Base-by-base conservation (phyloP, 92 coral and sea anemone genomes). In the Isaurus tuberculatus region DNA sequence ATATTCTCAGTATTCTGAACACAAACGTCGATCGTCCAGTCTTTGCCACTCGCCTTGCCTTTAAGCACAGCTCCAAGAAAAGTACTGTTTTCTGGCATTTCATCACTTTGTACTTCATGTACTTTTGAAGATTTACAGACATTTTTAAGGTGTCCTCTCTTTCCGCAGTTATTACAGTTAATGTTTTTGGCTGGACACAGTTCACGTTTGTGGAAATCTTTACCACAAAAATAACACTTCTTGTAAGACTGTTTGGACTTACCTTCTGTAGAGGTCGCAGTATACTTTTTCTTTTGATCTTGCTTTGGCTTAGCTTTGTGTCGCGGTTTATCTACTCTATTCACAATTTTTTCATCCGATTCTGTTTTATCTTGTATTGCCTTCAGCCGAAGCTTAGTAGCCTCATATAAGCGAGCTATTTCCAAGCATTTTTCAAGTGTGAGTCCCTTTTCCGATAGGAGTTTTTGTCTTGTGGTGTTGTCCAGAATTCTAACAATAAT, bases 161-260 rank as follows among this genome's bases (percentile, higher is more conserved):
- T 72, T 28, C 87, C 81, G 55, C 81, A 83, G 19, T 83, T 72
- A 64, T 60, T 36, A 61, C 87, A 83, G 58, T 14, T 49, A 6
- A 60, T 55, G 68, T 83, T 72, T 57, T 72, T 71, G 51, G 73
- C 87, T 71, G 87, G 87, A 49, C 87, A 72, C 32, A 65, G 75
- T 42, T 71, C 51, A 71, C 81, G 60, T 72, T 37, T 83, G 19
- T 83, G 81, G 42, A 71, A 79, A 25, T 86, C 83, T 86, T 58
- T 66, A 49, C 86, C 86, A 69, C 86, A 86, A 26, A 86, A 79
- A 70, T 79, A 86, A 15, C 89, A 79, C 70, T 86, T 86, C 68
- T 80, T 86, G 37, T 70, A 28, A 79, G 49, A 46, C 37, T 61
- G 79, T 73, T 72, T 79, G 19, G 79, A 53, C 66, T 86, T 36